Evolutionary conservation across 1,140 invertebrate species (phyloP).

Genomic region (Aethina tumida): DNA sequence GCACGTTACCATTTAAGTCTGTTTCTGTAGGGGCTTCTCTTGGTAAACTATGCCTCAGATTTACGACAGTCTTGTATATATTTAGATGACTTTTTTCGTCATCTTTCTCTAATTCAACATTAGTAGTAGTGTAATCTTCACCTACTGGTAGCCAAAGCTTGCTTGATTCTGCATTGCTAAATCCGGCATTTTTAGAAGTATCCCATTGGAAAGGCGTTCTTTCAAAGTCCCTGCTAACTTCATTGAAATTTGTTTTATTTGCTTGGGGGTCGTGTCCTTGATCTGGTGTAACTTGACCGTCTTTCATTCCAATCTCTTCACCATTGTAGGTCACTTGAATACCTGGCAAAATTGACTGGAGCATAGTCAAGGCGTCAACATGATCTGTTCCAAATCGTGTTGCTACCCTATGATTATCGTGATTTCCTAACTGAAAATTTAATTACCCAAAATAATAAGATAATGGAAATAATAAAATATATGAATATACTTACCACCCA

Average conservation of each 20-base stretch:
- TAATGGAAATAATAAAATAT: conserved; percentile 3
- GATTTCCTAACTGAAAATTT: conserved; percentile 39
- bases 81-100: conserved; percentile 19
- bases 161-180: conserved; percentile 32
- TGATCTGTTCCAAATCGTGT: conserved; percentile 34
- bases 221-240: conserved; percentile 37
- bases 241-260: conserved; percentile 21
- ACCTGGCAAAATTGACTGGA: conserved; percentile 47
- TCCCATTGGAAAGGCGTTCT: conserved; percentile 66
- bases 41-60: too few species aligned
- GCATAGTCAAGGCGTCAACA: conserved; percentile 43
- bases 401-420: conserved; percentile 41
- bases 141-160: conserved; percentile 63
- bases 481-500: conserved; percentile 44
- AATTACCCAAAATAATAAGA: background rate
- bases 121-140: conserved; percentile 44
- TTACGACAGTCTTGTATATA: conserved; percentile 21
- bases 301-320: conserved; percentile 62
- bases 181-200: conserved; percentile 44
- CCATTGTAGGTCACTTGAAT: conserved; percentile 67
- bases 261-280: conserved; percentile 41
- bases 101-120: conserved; percentile 32
- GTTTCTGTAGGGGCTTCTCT: too few species aligned
- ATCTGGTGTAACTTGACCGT: conserved; percentile 43
- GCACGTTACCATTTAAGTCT: too few species aligned